Evolutionary conservation across 1,140 invertebrate species (phyloP), one percentile per base, ranked within the genome.

Genomic region (Nasonia vitripennis): DNA sequence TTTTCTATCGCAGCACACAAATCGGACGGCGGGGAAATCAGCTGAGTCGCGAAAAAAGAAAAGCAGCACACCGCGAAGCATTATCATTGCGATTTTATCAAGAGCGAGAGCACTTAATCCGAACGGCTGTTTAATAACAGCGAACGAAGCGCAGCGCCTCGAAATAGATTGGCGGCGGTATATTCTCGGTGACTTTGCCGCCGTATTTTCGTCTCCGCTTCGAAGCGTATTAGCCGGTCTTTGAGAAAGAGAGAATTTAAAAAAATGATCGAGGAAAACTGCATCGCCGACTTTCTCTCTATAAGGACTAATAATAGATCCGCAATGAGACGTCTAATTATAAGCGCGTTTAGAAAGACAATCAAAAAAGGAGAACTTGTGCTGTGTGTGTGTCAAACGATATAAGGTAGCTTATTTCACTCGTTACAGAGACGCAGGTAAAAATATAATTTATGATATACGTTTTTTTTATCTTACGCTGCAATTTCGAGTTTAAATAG

Each of bases 121-220:
- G 11, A 81, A 48, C 23, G 14, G 55, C 55, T 23, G 14, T 74
- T 82, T 82, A 82, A 62, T 51, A 73, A 23, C 81, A n/a, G 17
- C 17, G 55, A 62, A 14, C 55, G 55, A 5, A 62, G 20, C 55
- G 55, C 48, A 51, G n/a, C 31, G 7, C 7, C 20, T 62, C 20
- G 45, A 68, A 77, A 77, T 83, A 83, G 48, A 83, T 31, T 9
- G n/a, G 20, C 20, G 23, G 34, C 62, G 55, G 74, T 83, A 83
- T 83, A 83, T 83, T 77, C 62, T 77, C 31, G 31, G 74, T 70
- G 34, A 68, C 70, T 37, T 83, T 20, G 74, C 41, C 2, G 31
- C 23, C 74, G 68, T 83, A 68, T 83, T 77, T 77, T 31, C 23
- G 81, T 41, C 23, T 9, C 6, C 27, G 68, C 68, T 20, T n/a